phyloP scores from a whole-genome alignment of 2,888 invertebrate genomes.

The Melanostoma scalare region DNA sequence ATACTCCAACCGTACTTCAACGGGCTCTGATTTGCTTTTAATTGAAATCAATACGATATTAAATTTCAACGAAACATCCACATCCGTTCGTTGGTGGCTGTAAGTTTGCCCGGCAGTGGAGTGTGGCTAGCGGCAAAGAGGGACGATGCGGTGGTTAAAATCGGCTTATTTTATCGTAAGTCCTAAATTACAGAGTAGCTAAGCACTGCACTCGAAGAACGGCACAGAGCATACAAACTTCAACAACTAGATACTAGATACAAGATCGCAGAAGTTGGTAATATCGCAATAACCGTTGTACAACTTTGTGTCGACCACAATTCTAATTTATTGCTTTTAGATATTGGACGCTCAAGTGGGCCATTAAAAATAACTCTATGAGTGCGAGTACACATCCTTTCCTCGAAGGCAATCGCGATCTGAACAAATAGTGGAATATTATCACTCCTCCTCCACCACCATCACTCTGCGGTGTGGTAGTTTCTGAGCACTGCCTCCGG shows the following conservation, averaged over 20 bases:
- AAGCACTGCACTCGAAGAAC: constrained; percentile 45
- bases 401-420: constrained; percentile 26
- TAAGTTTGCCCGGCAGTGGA: too few species aligned
- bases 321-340: constrained; percentile 66
- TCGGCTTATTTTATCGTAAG: constrained; percentile 67
- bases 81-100: too few species aligned
- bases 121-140: not conserved
- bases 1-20: constrained; percentile 7
- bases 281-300: constrained; percentile 44
- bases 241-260: constrained; percentile 3
- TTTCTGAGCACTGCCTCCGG: constrained; percentile 16
- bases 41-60: constrained; percentile 70
- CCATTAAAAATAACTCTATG: constrained; percentile 52
- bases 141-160: constrained; percentile 32
- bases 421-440: constrained; percentile 35
- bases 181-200: constrained; percentile 64
- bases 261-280: constrained; percentile 29
- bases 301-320: constrained; percentile 57
- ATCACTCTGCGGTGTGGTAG: not conserved
- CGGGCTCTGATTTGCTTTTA: constrained; percentile 56
- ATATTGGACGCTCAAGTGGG: constrained; percentile 64
- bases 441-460: constrained; percentile 5
- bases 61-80: constrained; percentile 39
- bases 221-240: constrained; percentile 5
- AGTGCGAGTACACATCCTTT: constrained; percentile 27